These are phyloP conservation scores for Metallyticus violacea DNA, from an alignment of 2,888 invertebrate species.

Conservation along the genomic window DNA sequence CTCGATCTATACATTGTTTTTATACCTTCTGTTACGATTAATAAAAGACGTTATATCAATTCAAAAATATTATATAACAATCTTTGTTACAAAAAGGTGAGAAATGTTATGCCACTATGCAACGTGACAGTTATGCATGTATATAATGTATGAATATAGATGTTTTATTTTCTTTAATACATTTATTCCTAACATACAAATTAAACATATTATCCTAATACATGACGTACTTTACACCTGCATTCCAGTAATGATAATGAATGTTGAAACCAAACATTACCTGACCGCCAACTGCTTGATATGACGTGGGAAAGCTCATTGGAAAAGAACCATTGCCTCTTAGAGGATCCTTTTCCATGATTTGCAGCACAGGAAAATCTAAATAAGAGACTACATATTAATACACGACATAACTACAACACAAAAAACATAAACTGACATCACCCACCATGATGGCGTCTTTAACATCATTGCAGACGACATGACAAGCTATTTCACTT, in stretches of 20 bases:
- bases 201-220: too few species aligned
- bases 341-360: constrained; percentile 71
- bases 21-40: too few species aligned
- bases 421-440: constrained; percentile 6
- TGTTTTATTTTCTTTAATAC: background rate
- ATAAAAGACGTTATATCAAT: background rate
- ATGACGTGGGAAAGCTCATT: constrained; percentile 53
- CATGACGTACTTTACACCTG: background rate
- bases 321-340: constrained; percentile 55
- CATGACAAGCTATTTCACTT: background rate
- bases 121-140: too few species aligned
- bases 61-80: background rate
- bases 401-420: background rate
- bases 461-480: constrained; percentile 19
- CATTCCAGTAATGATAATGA: background rate
- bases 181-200: background rate
- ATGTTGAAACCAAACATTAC: constrained; percentile 44
- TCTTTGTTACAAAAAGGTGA: too few species aligned
- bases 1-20: too few species aligned
- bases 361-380: constrained; percentile 34
- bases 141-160: too few species aligned
- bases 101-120: too few species aligned
- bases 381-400: constrained; percentile 6
- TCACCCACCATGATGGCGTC: constrained; percentile 15
- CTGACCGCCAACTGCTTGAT: constrained; percentile 62